phyloP scores from a whole-genome alignment of 2,113 vertebrate genomes.

The Morone saxatilis region DNA sequence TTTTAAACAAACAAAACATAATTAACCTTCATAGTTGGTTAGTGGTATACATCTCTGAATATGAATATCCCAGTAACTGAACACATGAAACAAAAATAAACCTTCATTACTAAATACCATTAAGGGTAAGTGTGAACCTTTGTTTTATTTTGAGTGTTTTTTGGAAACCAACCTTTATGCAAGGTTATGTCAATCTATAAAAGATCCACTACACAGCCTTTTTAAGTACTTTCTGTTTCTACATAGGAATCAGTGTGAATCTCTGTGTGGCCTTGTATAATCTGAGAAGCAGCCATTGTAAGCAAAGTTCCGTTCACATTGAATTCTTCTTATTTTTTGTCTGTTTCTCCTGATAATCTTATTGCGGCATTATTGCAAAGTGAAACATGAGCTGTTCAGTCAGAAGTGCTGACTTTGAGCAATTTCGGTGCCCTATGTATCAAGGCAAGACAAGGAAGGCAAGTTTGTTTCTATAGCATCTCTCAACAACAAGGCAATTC shows the following conservation, averaged over 20 bases:
- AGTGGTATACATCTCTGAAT: neutral
- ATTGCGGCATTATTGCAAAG: conserved; percentile 35
- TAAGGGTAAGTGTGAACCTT: neutral
- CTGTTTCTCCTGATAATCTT: conserved; percentile 26
- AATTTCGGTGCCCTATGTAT: conserved; percentile 12
- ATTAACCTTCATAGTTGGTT: neutral
- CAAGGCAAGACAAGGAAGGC: neutral
- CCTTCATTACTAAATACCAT: neutral
- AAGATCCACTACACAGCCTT: neutral
- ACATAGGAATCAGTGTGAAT: neutral
- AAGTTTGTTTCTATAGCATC: neutral
- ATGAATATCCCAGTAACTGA: neutral
- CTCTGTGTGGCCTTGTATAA: neutral
- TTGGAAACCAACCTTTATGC: neutral
- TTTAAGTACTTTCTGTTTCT: neutral
- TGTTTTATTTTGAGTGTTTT: neutral
- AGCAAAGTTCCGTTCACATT: conserved; percentile 3
- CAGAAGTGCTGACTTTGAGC: conserved; percentile 51
- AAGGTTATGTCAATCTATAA: neutral
- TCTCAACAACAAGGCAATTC: neutral
- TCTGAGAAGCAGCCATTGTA: neutral
- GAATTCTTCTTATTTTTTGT: conserved; percentile 3
- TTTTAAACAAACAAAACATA: neutral
- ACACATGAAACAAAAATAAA: neutral
- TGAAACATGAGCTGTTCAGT: conserved; percentile 40